phyloP scores from a whole-genome alignment of 2,797 vertebrate species.

The Sebastes aleutianus region DNA sequence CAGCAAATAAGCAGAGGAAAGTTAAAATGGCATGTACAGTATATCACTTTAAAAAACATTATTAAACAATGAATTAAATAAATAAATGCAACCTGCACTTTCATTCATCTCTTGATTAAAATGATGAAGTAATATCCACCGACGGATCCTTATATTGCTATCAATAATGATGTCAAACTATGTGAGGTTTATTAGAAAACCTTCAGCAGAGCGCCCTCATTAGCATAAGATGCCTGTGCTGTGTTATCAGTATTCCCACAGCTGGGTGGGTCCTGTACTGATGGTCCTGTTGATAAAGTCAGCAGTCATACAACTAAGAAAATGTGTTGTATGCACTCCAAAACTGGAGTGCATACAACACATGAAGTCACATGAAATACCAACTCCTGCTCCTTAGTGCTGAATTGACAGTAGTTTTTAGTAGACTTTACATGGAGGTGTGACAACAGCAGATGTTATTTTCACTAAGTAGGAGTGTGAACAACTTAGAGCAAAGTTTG shows the following conservation, averaged over 20 bases:
- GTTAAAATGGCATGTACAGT: no score
- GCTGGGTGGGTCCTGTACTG: constrained; percentile 37
- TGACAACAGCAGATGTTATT: not conserved
- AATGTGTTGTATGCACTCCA: not conserved
- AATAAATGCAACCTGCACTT: not conserved
- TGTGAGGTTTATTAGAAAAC: not conserved
- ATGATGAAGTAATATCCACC: not conserved
- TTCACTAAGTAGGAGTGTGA: not conserved
- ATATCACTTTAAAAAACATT: not conserved
- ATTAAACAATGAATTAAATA: not conserved
- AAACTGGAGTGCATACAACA: no score
- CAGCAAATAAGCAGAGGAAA: not conserved
- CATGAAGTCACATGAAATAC: not conserved
- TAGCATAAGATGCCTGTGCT: not conserved
- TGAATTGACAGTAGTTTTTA: not conserved
- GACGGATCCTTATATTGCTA: not conserved
- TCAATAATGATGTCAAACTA: not conserved
- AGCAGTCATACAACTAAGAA: not conserved
- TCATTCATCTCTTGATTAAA: not conserved
- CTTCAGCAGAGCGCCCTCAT: not conserved
- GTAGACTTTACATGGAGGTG: not conserved
- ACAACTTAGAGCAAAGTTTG: not conserved
- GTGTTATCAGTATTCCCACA: constrained; percentile 32
- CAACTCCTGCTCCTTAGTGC: not conserved
- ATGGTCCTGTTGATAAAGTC: constrained; percentile 33